These are phyloP conservation scores for Promerops cafer DNA, from an alignment of 2,113 vertebrate species.

Conservation along the genomic window DNA sequence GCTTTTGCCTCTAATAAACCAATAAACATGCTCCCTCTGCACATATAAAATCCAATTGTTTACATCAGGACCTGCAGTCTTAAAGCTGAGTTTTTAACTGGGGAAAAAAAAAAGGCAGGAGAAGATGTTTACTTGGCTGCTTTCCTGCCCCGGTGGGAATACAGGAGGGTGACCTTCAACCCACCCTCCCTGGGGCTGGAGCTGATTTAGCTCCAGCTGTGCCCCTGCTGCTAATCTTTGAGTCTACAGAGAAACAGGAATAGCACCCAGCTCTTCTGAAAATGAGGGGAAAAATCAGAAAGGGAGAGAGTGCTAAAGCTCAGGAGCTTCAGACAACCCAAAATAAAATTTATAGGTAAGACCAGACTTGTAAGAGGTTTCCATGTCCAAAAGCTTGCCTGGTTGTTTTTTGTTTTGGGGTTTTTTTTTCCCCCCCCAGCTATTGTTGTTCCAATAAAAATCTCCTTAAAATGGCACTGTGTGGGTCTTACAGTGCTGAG, in stretches of 20 bases:
- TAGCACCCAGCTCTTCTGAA: background rate
- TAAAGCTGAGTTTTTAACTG: background rate
- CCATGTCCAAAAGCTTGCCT: background rate
- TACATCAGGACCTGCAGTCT: no score
- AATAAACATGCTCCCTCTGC: background rate
- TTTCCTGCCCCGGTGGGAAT: background rate
- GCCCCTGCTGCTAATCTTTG: background rate
- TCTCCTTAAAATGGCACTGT: background rate
- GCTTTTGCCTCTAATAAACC: background rate
- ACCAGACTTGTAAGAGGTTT: background rate
- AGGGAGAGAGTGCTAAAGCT: background rate
- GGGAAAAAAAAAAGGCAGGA: background rate
- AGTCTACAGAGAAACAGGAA: background rate
- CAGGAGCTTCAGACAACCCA: background rate
- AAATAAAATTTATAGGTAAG: background rate
- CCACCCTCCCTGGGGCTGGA: background rate
- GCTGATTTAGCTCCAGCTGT: background rate
- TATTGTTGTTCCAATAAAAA: background rate
- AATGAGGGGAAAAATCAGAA: background rate
- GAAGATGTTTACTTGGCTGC: background rate
- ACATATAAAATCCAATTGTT: background rate
- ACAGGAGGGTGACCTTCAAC: background rate
- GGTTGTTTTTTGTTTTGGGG: background rate
- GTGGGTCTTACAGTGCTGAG: background rate
- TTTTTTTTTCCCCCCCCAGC: background rate